A percentile compares a stretch with the other conserved stretches of the same genome.
phyloP scores from a whole-genome alignment of 2,888 invertebrate genomes.

The Vesta saturnalis region DNA sequence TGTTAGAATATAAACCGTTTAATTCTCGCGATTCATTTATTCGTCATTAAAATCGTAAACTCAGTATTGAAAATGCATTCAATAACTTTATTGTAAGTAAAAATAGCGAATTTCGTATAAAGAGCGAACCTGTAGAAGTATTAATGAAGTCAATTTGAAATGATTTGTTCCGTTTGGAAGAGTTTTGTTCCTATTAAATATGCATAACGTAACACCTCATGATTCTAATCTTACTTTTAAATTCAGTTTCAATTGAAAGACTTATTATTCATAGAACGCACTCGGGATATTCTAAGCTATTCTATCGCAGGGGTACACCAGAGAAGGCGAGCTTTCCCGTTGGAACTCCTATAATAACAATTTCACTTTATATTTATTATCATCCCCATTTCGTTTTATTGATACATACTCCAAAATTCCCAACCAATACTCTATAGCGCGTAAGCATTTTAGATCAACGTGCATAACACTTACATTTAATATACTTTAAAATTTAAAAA shows the following conservation, averaged over 20 bases:
- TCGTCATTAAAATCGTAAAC: slow-evolving; percentile 6
- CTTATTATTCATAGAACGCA: slow-evolving; percentile 48
- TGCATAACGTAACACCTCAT: slow-evolving; percentile 43
- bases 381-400: slow-evolving; percentile 56
- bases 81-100: neutral
- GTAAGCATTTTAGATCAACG: slow-evolving; percentile 42
- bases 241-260: slow-evolving; percentile 51
- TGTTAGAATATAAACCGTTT: slow-evolving; percentile 35
- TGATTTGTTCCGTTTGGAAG: slow-evolving; percentile 40
- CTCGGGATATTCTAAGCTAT: slow-evolving; percentile 43
- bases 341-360: slow-evolving; percentile 53
- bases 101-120: slow-evolving; percentile 9
- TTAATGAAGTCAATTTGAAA: slow-evolving; percentile 41
- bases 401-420: slow-evolving; percentile 56
- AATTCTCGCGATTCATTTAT: slow-evolving; percentile 22
- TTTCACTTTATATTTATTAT: slow-evolving; percentile 58
- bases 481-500: neutral
- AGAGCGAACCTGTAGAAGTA: slow-evolving; percentile 28
- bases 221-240: slow-evolving; percentile 51
- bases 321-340: slow-evolving; percentile 24
- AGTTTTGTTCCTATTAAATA: slow-evolving; percentile 40
- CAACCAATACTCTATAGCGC: slow-evolving; percentile 55
- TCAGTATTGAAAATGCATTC: neutral
- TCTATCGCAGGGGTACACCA: slow-evolving; percentile 39
- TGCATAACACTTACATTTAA: neutral